Conservation (phyloP, 2,888 invertebrate genomes). For the Oithona nana region DNA sequence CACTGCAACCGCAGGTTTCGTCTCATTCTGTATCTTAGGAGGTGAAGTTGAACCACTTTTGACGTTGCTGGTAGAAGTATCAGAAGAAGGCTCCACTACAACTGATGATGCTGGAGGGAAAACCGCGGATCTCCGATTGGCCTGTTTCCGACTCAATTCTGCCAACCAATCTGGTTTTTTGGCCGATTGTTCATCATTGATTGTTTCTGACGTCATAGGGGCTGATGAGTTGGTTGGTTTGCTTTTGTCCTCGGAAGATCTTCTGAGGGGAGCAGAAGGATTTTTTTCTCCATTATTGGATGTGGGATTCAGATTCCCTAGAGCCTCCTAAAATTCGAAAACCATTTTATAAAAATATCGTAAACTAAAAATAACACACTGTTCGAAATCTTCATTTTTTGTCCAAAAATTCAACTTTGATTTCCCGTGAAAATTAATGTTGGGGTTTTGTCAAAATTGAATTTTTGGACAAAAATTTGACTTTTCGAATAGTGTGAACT, state of each 20-base stretch:
- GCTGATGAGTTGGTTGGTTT: not conserved
- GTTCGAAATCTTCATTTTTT: too few species aligned
- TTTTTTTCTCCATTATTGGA: not conserved
- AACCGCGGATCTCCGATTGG: conserved; percentile 20
- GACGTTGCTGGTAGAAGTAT: not conserved
- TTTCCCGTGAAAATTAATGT: too few species aligned
- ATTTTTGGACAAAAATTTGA: too few species aligned
- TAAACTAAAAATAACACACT: too few species aligned
- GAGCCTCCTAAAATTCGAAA: not conserved
- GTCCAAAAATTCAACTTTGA: too few species aligned
- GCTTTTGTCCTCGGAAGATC: too few species aligned
- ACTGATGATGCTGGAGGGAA: not conserved
- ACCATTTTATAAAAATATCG: not conserved
- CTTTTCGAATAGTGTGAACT: too few species aligned
- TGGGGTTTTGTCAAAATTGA: too few species aligned
- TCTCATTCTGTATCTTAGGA: not conserved
- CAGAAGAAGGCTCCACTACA: not conserved
- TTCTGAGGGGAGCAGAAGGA: not conserved
- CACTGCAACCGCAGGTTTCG: not conserved
- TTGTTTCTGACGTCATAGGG: conserved; percentile 20
- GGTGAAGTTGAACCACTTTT: not conserved
- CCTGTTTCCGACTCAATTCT: conserved; percentile 54
- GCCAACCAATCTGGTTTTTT: conserved; percentile 53
- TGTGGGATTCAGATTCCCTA: not conserved
- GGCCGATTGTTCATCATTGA: conserved; percentile 24